A percentile compares a stretch with the other conserved stretches of the same genome.
Evolutionary conservation across 2,113 vertebrate genomes (phyloP).

Genomic region (Toxotes chatareus): DNA sequence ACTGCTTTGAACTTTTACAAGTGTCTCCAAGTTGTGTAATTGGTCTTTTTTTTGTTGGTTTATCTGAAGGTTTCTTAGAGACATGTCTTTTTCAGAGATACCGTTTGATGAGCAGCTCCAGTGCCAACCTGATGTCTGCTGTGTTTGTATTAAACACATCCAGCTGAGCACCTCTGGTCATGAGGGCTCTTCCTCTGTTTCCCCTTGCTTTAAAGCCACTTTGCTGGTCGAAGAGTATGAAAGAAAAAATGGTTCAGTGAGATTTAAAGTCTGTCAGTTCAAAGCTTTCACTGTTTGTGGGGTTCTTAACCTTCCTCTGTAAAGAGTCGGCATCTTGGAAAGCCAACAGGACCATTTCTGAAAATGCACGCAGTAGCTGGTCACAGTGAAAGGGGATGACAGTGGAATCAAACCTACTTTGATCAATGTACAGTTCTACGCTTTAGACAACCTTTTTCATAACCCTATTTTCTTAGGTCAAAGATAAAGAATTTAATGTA

Average conservation of each 20-base stretch:
- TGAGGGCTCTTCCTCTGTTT: neutral
- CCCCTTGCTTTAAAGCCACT: neutral
- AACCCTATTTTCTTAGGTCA: neutral
- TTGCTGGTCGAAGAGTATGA: neutral
- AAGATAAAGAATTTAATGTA: neutral
- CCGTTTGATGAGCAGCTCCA: neutral
- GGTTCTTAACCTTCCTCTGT: neutral
- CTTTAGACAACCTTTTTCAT: neutral
- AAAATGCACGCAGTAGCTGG: neutral
- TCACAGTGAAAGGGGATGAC: neutral
- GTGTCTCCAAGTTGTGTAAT: neutral
- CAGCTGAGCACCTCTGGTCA: neutral
- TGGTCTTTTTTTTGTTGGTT: neutral
- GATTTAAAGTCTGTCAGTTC: neutral
- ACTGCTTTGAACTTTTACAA: neutral
- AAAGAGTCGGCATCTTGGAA: neutral
- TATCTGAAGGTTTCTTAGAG: neutral
- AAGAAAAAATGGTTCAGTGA: slow-evolving; percentile 6
- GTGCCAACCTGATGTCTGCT: neutral
- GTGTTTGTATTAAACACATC: slow-evolving; percentile 1
- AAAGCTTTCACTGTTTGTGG: neutral
- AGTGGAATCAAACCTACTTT: neutral
- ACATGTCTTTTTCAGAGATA: neutral
- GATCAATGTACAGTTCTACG: neutral
- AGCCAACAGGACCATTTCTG: neutral